phyloP scores from a whole-genome alignment of 2,113 vertebrate species.

The Thunnus thynnus region DNA sequence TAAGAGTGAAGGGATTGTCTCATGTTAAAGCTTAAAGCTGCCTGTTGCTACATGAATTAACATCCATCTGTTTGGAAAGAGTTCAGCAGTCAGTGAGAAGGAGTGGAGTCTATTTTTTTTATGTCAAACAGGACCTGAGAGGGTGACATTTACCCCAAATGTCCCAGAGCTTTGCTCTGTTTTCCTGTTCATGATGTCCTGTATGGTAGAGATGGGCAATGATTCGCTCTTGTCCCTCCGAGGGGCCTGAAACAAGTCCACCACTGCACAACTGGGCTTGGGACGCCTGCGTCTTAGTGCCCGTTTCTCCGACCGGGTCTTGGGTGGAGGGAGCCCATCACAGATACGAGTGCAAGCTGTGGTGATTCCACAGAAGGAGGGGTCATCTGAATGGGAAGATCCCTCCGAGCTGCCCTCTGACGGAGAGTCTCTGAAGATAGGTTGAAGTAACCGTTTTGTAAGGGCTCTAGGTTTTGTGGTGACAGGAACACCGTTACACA shows the following conservation, averaged over 20 bases:
- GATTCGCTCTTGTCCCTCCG: conserved; percentile 38
- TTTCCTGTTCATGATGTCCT: conserved; percentile 91
- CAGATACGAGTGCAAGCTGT: conserved; percentile 89
- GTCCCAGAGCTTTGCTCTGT: conserved; percentile 89
- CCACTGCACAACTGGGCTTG: conserved; percentile 86
- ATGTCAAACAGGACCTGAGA: conserved; percentile 89
- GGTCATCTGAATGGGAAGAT: conserved; percentile 95
- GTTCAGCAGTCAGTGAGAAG: conserved; percentile 12
- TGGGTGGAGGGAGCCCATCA: conserved; percentile 88
- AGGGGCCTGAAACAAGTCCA: conserved; percentile 90
- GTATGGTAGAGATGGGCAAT: conserved; percentile 87
- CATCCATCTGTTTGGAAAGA: conserved; percentile 40
- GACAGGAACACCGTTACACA: conserved; percentile 85
- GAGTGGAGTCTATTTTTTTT: not conserved
- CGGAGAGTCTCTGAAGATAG: conserved; percentile 87
- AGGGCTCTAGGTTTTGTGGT: conserved; percentile 82
- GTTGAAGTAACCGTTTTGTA: conserved; percentile 84
- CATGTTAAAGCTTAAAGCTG: conserved; percentile 49
- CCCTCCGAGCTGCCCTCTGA: conserved; percentile 95
- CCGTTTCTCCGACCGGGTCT: conserved; percentile 90
- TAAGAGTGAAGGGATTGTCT: conserved; percentile 49
- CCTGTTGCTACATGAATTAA: conserved; percentile 43
- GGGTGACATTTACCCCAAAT: conserved; percentile 85
- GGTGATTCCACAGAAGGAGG: conserved; percentile 95
- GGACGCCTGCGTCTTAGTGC: conserved; percentile 89